Base-by-base conservation (phyloP, 2,888 invertebrate species). In the Azorinus chamasolen region DNA sequence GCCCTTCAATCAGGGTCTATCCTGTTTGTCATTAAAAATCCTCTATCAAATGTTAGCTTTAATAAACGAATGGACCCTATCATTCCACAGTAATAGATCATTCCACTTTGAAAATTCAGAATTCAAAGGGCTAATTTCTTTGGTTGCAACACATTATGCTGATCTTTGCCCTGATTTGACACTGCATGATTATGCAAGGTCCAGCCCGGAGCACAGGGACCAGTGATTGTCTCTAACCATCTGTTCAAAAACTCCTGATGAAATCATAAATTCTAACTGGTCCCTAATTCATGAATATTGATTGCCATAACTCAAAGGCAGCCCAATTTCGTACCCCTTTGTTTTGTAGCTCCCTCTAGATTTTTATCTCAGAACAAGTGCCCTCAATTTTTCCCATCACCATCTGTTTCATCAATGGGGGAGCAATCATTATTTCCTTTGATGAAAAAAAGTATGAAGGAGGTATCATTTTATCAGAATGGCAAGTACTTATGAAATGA, bases 261-360 rank as follows among this genome's bases (percentile, higher is more conserved):
- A 69, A 71, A 71, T 76, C 66, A 62, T 76, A 66, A 70, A 70
- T 71, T 65, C 76, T 76, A 76, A 76, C 71, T 66, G 76, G 70
- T 32, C 20, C 39, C 27, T 64, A 58, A 66, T 76, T 76, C 62
- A 50, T 24, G 55, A 55, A 54, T 64, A 76, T 76, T 76, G 75
- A 76, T 76, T 59, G 46, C 45, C 18, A 25, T 59, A 14, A 41
- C 4, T 25, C 25, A 24, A 18, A 20, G 45, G 45, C 24, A 25
- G 27, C 22, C 18, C 25, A 14, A 32, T 16, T 24, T 32, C 37
- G 2, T 27, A 54, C 54, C 27, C n/a, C 37, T 54, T 37, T 54
- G 32, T 54, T 18, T 27, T 3, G 16, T 22, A 18, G 22, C 27
- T 37, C 54, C 54, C 50, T 20, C 50, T 50, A 20, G 45, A 50